Evolutionary conservation across 2,888 invertebrate genomes (phyloP).

Genomic region (Drosophila monieri): DNA sequence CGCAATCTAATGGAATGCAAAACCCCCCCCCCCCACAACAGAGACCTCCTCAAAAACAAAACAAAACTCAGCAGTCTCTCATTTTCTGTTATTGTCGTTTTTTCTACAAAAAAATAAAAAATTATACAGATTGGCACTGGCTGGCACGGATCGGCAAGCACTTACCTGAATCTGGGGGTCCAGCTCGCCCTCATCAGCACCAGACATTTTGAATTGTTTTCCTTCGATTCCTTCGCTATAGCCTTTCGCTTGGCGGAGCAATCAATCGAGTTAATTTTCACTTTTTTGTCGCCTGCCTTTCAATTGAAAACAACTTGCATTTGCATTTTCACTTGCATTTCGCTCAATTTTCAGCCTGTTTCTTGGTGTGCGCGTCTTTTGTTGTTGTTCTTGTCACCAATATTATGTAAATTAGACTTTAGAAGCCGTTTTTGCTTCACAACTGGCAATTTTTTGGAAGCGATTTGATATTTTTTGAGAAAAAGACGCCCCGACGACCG

Average conservation of each 20-base stretch:
- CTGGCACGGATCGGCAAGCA: neutral
- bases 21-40: conserved; percentile 18
- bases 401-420: conserved; percentile 57
- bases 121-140: neutral
- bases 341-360: conserved; percentile 37
- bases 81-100: conserved; percentile 6
- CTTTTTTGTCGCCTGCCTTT: conserved; percentile 64
- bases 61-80: conserved; percentile 16
- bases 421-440: conserved; percentile 4
- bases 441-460: conserved; percentile 54
- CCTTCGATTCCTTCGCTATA: conserved; percentile 30
- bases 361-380: neutral
- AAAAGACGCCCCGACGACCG: neutral
- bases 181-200: conserved; percentile 80
- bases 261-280: conserved; percentile 68
- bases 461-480: no score
- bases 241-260: no score
- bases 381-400: conserved; percentile 5
- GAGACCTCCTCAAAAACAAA: conserved; percentile 36
- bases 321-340: conserved; percentile 49
- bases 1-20: conserved; percentile 40
- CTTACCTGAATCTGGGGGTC: conserved; percentile 84
- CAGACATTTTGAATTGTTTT: conserved; percentile 60
- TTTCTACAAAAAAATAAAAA: neutral
- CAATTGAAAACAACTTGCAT: conserved; percentile 61